Base-by-base conservation (phyloP, 2,113 vertebrate species). In the Polypterus senegalus region DNA sequence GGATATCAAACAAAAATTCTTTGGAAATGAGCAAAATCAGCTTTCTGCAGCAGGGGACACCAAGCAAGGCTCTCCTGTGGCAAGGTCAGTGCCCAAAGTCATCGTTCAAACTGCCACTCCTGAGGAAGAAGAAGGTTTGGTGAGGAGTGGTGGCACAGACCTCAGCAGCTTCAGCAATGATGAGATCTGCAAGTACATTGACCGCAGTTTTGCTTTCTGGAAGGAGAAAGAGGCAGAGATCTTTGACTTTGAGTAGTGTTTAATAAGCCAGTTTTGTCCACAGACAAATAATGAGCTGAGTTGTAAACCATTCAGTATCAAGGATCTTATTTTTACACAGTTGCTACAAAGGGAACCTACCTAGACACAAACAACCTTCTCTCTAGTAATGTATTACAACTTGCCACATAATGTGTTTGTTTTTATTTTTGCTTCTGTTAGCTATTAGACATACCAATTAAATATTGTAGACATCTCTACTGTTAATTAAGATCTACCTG, bases 171-270 rank as follows among this genome's bases (percentile, higher is more conserved):
- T 91, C 69, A 86, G 73, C 71, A 86, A 85, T 8, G 88, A 91
- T 3, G 95, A 97, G 58, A 89, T 97, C 48, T 98, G 92, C 63
- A 87, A 88, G 68, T 98, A 92, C 76, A 92, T 98, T 3, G 86
- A 93, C 66, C 86, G 94, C 1, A 98, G 96, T 76, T 98, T 98
- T 55, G 86, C 96, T 65, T 98, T 98, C 79, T 98, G 96, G 96
- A 98, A 97, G 78, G 92, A 97, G 72, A 97, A 93, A 27, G 94
- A 98, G 62, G 91, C 92, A 0, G 96, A 98, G 78, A 91, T 98
- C 73, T 96, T 97, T 84, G 77, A 81, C 72, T 82, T 86, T 64
- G 88, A 91, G 57, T 88, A 86, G 7, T 85, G 71, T 78, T 60
- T 27, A 27, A 27, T 27, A 27, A 27, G 27, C 27, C 27, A 27